Conservation (phyloP, 2,888 invertebrate species). For the Eilema caniola region DNA sequence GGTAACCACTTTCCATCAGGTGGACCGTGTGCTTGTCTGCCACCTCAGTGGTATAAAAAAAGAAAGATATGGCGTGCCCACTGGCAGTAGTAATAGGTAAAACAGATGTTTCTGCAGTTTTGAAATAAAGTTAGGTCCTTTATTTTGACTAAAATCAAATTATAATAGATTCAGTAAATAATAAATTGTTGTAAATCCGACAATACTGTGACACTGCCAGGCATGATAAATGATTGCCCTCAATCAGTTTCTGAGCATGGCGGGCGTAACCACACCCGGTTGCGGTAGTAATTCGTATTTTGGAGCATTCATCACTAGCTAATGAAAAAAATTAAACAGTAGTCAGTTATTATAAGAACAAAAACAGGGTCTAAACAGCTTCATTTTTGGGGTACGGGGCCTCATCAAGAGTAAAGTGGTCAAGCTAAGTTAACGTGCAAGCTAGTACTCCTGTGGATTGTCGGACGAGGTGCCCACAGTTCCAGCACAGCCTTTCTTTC, state of each 20-base stretch:
- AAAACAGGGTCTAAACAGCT: background rate
- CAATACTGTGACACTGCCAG: background rate
- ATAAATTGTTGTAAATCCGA: background rate
- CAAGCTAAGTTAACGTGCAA: background rate
- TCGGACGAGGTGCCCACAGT: background rate
- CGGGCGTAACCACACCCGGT: constrained; percentile 3
- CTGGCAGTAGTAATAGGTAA: too few relatives aligned
- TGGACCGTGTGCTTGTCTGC: too few relatives aligned
- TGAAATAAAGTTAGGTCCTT: background rate
- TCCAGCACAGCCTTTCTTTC: background rate
- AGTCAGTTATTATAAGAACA: background rate
- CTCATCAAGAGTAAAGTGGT: background rate
- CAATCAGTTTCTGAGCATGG: constrained; percentile 3
- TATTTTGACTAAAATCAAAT: background rate
- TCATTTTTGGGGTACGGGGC: background rate
- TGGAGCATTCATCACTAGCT: background rate
- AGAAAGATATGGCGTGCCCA: too few relatives aligned
- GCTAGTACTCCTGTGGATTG: background rate
- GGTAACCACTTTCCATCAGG: too few relatives aligned
- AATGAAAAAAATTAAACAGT: background rate
- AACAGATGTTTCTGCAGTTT: too few relatives aligned
- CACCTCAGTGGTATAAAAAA: too few relatives aligned
- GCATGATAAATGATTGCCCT: background rate
- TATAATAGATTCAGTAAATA: background rate
- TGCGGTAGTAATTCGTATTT: background rate